Evolutionary conservation across 1,140 invertebrate genomes (phyloP), one percentile per base, ranked within the genome.

Genomic region (Zaprionus ghesquierei): DNA sequence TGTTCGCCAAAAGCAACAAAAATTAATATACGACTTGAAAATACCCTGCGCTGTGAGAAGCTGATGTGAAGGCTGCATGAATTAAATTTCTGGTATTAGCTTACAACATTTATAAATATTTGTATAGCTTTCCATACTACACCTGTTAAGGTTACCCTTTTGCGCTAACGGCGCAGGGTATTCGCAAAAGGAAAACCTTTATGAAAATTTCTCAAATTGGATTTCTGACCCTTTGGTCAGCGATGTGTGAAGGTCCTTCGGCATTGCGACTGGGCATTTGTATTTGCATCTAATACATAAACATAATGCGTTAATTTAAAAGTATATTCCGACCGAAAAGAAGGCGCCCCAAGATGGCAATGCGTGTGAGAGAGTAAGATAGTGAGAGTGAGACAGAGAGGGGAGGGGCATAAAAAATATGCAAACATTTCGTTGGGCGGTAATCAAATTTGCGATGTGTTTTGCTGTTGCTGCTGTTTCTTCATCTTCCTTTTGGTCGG

Each of bases 261-360:
- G 82, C 73, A 27, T 49, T 63, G 71, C 51, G 66, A 31, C 31
- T 55, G 60, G 72, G 38, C 74, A 84, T 77, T 80, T 65, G 69
- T 72, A 89, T 89, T 89, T 89, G 84, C 85, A 89, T 89, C 85
- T 89, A 89, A 89, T 89, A 89, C 85, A 89, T 89, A 89, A 89
- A 78, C 85, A 89, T 89, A 89, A 89, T 89, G 84, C 84, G 85
- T 89, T 89, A 89, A 89, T 89, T 89, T 89, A 79, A 89, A 89
- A 89, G 75, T 80, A 79, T 64, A 46, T 65, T 61, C 58, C 22
- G 50, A 27, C 66, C 56, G n/a, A 38, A 29, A 46, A 72, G 41
- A 75, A 75, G 56, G 65, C 31, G 51, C 29, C 35, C 49, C 33
- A 69, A 68, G 51, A 69, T 62, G 70, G 22, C 49, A 50, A 51